Conservation (phyloP, 2,797 vertebrate genomes). For the Artibeus lituratus region DNA sequence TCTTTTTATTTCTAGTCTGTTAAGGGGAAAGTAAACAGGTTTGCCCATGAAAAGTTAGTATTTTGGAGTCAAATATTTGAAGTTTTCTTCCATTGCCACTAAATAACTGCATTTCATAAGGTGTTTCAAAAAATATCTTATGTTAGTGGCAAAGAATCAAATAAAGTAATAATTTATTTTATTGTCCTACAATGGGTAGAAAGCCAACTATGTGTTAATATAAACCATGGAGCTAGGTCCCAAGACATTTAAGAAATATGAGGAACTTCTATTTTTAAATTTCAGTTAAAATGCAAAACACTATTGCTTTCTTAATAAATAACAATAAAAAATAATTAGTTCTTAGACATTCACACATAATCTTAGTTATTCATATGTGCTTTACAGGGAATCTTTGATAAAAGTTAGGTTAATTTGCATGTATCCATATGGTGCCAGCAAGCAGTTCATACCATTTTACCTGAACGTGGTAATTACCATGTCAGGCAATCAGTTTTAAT, state of each 20-base stretch:
- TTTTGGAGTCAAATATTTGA: conserved; percentile 62
- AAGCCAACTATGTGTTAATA: conserved; percentile 14
- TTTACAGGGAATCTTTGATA: conserved; percentile 54
- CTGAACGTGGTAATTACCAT: conserved; percentile 59
- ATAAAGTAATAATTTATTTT: conserved; percentile 43
- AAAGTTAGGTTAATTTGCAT: conserved; percentile 59
- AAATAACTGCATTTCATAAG: conserved; percentile 63
- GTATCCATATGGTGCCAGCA: conserved; percentile 62
- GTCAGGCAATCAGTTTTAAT: conserved; percentile 57
- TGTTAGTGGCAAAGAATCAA: conserved; percentile 55
- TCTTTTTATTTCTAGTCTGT: conserved; percentile 46
- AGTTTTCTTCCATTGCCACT: conserved; percentile 66
- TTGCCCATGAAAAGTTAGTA: conserved; percentile 73
- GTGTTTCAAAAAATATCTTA: conserved; percentile 64
- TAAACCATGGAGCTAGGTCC: conserved; percentile 29
- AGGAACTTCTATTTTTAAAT: conserved; percentile 36
- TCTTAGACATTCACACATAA: conserved; percentile 42
- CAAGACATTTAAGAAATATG: conserved; percentile 45
- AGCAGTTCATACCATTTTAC: conserved; percentile 60
- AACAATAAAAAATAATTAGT: conserved; percentile 51
- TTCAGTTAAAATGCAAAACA: conserved; percentile 50
- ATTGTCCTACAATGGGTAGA: conserved; percentile 6
- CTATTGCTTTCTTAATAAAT: conserved; percentile 27
- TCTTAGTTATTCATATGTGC: conserved; percentile 50
- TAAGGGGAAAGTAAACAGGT: conserved; percentile 68